These are phyloP conservation scores for Bilobella aurantiaca DNA, from an alignment of 1,140 invertebrate genomes.

Conservation along the genomic window DNA sequence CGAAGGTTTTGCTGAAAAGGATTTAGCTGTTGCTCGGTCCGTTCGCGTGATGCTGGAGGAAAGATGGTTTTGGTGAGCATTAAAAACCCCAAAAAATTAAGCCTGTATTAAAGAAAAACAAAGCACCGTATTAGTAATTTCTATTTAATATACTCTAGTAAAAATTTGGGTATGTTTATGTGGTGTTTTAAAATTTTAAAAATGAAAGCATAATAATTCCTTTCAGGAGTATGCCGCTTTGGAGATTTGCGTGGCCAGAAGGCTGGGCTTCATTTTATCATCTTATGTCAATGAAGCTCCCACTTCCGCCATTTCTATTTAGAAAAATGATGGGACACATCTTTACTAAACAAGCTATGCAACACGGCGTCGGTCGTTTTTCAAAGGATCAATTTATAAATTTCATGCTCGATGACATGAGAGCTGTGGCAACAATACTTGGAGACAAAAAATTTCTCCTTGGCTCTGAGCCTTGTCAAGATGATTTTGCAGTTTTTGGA, in stretches of 20 bases:
- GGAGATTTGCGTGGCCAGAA: neutral
- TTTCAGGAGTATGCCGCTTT: neutral
- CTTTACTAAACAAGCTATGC: neutral
- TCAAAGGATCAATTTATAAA: constrained; percentile 12
- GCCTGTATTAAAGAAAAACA: too few species aligned
- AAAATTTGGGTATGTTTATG: too few species aligned
- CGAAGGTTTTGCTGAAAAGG: constrained; percentile 5
- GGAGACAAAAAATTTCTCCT: constrained; percentile 13
- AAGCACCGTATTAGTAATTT: too few species aligned
- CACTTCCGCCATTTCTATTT: neutral
- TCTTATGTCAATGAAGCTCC: neutral
- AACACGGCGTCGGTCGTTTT: constrained; percentile 18
- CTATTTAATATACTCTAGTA: too few species aligned
- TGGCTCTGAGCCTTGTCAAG: constrained; percentile 11
- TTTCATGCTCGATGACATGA: neutral
- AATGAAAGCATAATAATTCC: neutral
- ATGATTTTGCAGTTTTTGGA: constrained; percentile 17
- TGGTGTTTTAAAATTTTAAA: too few species aligned
- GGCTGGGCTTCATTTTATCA: neutral
- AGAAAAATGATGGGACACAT: neutral
- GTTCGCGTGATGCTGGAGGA: constrained; percentile 33
- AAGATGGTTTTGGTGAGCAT: constrained; percentile 25
- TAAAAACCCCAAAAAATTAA: too few species aligned
- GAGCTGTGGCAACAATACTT: neutral
- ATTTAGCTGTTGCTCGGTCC: constrained; percentile 22